Evolutionary conservation across 2,888 invertebrate genomes (phyloP), one percentile per base, ranked within the genome.

Genomic region (Pyralis farinalis): DNA sequence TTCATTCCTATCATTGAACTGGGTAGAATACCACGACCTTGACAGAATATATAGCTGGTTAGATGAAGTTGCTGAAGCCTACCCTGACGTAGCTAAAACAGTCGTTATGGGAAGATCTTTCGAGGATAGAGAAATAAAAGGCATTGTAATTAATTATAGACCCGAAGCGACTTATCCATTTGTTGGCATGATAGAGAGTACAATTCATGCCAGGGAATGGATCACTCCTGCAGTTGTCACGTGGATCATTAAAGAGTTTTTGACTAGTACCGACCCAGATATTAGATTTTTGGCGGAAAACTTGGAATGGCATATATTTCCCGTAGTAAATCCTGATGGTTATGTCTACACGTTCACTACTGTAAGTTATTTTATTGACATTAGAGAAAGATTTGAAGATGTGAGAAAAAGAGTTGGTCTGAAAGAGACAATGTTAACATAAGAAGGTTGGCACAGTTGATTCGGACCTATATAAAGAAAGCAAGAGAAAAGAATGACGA

Each of bases 201-300:
- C 90, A 3, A 91, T 94, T 40, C 94, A 94, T 65, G 93, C 94
- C 0, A 90, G 95, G 32, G 96, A 96, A 76, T 96, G 93, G 93
- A 93, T 94, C 12, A 80, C 91, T 0, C 87, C 93, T 1, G 92
- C 93, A 0, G 90, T 92, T 5, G 90, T 92, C 0, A 91, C 93
- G 0, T 94, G 92, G 86, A 90, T 95, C 29, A 90, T 95, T 4
- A 92, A 95, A 53, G 90, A 94, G 70, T 73, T 95, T 36, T 65
- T 95, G 9, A 92, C 91, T 0, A 93, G 92, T 29, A 70, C 69
- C 0, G 87, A 93, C 49, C 55, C 86, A 0, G 73, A 71, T 34
- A 76, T 93, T 0, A 81, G 91, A 7, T 66, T 81, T 9, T 66
- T 95, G 46, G 92, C 94, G 1, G 91, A 94, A 46, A 90, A 83